Base-by-base conservation (phyloP, 2,113 vertebrate genomes). In the Tretioscincus oriximinensis region DNA sequence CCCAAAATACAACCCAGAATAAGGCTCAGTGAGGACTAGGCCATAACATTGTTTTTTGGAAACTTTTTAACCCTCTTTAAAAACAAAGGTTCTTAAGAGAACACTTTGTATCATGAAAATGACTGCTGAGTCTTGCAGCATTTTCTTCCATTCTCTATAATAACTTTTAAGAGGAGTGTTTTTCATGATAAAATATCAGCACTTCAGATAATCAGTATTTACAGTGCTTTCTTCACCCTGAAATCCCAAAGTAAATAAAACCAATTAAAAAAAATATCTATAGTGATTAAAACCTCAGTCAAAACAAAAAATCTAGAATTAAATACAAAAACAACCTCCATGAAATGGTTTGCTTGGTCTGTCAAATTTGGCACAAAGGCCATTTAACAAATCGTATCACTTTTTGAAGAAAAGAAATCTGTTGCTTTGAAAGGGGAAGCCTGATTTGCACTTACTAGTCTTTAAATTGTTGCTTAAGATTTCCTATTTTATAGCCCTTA, bases 401-500 rank as follows among this genome's bases (percentile, higher is more conserved):
- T 28, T 63, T 70, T 76, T 66, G 21, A 69, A n/a, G 54, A 9
- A 73, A 64, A 24, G 2, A 26, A 63, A 8, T 28, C 2, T 4
- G 35, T 12, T 28, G n/a, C 9, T 58, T 69, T 26, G 12, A 29
- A 49, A 21, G 28, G 14, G 75, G 81, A 24, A n/a, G 0, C 0
- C 67, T 82, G 75, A 65, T 81, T 84, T 77, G 26, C 80, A 73
- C 76, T 83, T 49, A 24, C 54, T 14, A 70, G 54, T 67, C 81
- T 84, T 80, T 51, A 63, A 68, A 70, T 28, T 69, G 41, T 26
- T 63, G 1, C 54, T 63, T 31, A 21, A 58, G 83, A 88, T 47
- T 47, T 64, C 18, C 65, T 73, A 88, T 60, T 91, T 90, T 77
- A 85, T 86, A 89, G 80, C 82, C 90, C 77, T 51, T 83, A 81